Base-by-base conservation (phyloP, 2,113 vertebrate genomes). In the Holacanthus passer region DNA sequence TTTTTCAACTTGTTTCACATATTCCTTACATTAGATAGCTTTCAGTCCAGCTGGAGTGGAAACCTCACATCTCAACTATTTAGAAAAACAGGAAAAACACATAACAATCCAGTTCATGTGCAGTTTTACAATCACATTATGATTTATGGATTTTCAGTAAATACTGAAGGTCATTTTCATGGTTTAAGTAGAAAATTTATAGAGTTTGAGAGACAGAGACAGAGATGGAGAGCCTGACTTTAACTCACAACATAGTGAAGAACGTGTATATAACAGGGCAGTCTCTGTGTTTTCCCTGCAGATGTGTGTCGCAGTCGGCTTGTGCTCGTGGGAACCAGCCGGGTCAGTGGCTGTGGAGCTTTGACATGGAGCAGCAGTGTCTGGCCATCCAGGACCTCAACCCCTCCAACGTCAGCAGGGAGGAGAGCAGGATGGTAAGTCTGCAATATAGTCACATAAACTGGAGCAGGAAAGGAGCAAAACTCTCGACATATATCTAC, bases 281-380 rank as follows among this genome's bases (percentile, higher is more conserved):
- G 31, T 4, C 20, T 41, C 14, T 20, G 5, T 83, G 29, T 68
- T 73, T 66, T 56, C 27, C 63, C 41, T 45, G 20, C 88, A 99
- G 97, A 90, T 99, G 98, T 89, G 95, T 94, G 79, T 93, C 96
- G 87, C 96, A 89, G 69, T 95, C 95, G 0, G 94, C 97, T 65
- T 99, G 98, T 84, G 67, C 90, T 0, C 91, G 96, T 55, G 96
- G 96, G 58, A 90, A 87, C 8, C 64, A 93, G 80, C 88, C 92
- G 0, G 96, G 97, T 53, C 96, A 95, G 71, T 99, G 98, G 98
- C 91, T 99, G n/a, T 99, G 98, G 98, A 98, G 97, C 91, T 98
- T 98, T 75, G 96, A 97, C 87, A 94, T 97, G 19, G 96, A 96
- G 39, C 95, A 93, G 73, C 94, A 96, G 79, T 99, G 98, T 89